A percentile compares a stretch with the other conserved stretches of the same genome.
Conservation (phyloP, 2,888 invertebrate species). For the Amorpha juglandis region DNA sequence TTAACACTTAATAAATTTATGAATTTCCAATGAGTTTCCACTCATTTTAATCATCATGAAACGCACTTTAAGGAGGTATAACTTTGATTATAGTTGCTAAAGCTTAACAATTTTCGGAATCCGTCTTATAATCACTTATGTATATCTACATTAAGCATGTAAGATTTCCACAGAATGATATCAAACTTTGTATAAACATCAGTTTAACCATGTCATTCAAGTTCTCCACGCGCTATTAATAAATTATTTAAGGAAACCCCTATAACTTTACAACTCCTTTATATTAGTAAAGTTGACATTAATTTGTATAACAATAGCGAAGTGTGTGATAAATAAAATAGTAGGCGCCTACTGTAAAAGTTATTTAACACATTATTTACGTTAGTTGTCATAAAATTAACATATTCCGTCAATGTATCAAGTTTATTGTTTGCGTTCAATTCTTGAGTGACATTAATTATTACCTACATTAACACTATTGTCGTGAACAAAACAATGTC, state of each 20-base stretch:
- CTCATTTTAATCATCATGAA: no score
- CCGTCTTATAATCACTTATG: neutral
- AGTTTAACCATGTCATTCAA: neutral
- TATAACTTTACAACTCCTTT: neutral
- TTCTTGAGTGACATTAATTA: conserved; percentile 8
- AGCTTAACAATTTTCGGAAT: neutral
- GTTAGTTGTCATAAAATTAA: conserved; percentile 13
- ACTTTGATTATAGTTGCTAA: no score
- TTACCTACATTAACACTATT: neutral
- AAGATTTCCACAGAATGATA: neutral
- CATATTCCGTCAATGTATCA: conserved; percentile 16
- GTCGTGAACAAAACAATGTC: neutral
- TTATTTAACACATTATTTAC: conserved; percentile 17
- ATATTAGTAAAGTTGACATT: conserved; percentile 1
- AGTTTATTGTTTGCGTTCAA: conserved; percentile 18
- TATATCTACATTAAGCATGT: neutral
- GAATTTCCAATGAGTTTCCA: no score
- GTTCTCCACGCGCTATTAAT: neutral
- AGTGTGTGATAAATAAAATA: conserved; percentile 10
- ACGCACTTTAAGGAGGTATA: no score
- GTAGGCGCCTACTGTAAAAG: conserved; percentile 11
- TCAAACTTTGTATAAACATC: neutral
- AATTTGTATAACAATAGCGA: conserved; percentile 12
- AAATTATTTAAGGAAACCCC: neutral
- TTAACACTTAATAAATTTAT: no score